A percentile compares a stretch with the other conserved stretches of the same genome.
phyloP scores from a whole-genome alignment of 2,113 vertebrate genomes.

The Microtus ochrogaster region DNA sequence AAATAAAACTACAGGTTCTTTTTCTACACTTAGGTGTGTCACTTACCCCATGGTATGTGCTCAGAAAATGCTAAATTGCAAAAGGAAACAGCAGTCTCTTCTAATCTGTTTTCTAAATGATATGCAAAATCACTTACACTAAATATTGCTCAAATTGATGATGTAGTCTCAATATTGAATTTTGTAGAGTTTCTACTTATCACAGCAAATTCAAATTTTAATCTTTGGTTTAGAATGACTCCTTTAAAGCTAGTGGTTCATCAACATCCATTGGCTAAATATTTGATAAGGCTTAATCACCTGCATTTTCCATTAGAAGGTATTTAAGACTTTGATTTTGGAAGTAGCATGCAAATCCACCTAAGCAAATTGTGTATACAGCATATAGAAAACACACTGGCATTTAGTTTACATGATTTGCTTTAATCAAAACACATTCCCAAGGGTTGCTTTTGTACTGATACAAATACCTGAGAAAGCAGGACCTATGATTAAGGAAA shows the following conservation, averaged over 20 bases:
- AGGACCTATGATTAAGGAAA: neutral
- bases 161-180: constrained; percentile 71
- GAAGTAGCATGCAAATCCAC: constrained; percentile 40
- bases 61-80: constrained; percentile 31
- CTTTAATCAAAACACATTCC: constrained; percentile 32
- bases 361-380: constrained; percentile 8
- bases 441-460: neutral
- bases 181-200: constrained; percentile 66
- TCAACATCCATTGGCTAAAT: constrained; percentile 71
- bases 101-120: constrained; percentile 65
- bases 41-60: neutral
- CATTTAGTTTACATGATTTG: constrained; percentile 48
- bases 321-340: constrained; percentile 67
- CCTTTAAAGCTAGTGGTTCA: constrained; percentile 51
- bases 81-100: constrained; percentile 23
- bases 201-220: constrained; percentile 70
- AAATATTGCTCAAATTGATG: constrained; percentile 68
- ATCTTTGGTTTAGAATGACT: constrained; percentile 57
- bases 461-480: neutral
- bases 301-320: constrained; percentile 60
- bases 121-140: constrained; percentile 60
- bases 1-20: neutral
- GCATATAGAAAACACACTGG: neutral
- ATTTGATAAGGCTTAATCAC: constrained; percentile 73
- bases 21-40: neutral